Base-by-base conservation (phyloP, 2,888 invertebrate genomes). In the Dicyrtomina minuta region DNA sequence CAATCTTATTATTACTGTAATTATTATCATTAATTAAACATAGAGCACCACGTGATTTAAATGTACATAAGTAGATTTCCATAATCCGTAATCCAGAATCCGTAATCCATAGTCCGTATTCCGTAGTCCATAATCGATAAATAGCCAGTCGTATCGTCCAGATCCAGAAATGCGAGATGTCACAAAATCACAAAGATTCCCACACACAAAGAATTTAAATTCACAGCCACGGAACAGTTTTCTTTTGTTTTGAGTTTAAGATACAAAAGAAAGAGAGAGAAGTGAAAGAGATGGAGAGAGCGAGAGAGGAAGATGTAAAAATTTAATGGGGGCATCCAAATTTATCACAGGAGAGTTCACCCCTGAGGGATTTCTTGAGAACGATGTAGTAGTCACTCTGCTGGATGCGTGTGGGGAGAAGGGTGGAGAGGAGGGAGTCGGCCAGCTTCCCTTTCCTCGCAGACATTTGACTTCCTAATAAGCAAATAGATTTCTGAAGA, bases 401-500 rank as follows among this genome's bases (percentile, higher is more conserved):
- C 68, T 77, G 77, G 41, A 74, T 70, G 51, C 70, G 62, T 3
- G 68, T 64, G 2, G 77, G 76, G 33, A 77, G 44, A 46, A 77
- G 68, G 60, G 72, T 74, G 55, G 74, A 74, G 53, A 77, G 61
- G 15, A 77, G 33, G 17, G 59, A 65, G 61, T 72, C 71, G 15
- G 75, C 75, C 17, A 71, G 26, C 70, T 71, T 53, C 59, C 56
- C 15, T 68, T 67, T 17, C 33, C n/a, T 20, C n/a, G 20, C 62
- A 55, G 73, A 73, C 62, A 77, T 66, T 69, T 75, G 75, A 60
- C 64, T 74, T 61, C 75, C 75, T 62, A 75, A 39, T 41, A 75
- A 51, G 65, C 77, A 77, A 39, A 77, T 74, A 44, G 74, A 73
- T 61, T 72, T 72, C 56, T 77, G 76, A 69, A 77, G 72, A 66